Conservation (phyloP, 2,797 vertebrate genomes). For the Oreortyx pictus region DNA sequence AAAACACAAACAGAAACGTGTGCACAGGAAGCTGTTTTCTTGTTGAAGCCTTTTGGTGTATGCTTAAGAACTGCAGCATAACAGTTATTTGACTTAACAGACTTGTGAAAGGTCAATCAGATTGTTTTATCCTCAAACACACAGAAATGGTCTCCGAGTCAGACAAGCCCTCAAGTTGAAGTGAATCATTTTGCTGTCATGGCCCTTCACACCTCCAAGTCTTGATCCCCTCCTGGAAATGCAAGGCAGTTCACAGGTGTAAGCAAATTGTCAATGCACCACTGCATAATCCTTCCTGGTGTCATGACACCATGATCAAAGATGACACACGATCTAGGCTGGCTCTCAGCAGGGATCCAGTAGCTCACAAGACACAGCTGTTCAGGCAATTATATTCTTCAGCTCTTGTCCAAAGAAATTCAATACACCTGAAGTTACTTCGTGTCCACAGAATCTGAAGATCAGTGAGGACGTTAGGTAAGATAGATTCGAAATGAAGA, state of each 20-base stretch:
- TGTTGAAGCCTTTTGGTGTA: not conserved
- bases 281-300: not conserved
- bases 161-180: conserved; percentile 18
- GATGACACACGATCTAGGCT: not conserved
- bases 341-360: not conserved
- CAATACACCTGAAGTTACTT: not conserved
- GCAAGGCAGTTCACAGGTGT: not conserved
- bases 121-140: not conserved
- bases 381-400: not conserved
- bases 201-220: not conserved
- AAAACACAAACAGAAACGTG: not conserved
- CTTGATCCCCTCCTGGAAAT: not conserved
- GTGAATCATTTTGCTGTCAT: not conserved
- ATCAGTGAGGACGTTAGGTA: not conserved
- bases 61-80: not conserved
- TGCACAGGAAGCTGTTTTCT: not conserved
- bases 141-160: not conserved
- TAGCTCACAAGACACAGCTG: not conserved
- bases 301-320: not conserved
- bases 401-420: not conserved
- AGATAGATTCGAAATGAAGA: not conserved
- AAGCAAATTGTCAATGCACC: not conserved
- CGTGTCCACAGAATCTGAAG: not conserved
- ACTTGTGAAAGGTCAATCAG: not conserved
- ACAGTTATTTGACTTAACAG: not conserved